Base-by-base conservation (phyloP, 2,113 vertebrate genomes). In the Chaetops frenatus region DNA sequence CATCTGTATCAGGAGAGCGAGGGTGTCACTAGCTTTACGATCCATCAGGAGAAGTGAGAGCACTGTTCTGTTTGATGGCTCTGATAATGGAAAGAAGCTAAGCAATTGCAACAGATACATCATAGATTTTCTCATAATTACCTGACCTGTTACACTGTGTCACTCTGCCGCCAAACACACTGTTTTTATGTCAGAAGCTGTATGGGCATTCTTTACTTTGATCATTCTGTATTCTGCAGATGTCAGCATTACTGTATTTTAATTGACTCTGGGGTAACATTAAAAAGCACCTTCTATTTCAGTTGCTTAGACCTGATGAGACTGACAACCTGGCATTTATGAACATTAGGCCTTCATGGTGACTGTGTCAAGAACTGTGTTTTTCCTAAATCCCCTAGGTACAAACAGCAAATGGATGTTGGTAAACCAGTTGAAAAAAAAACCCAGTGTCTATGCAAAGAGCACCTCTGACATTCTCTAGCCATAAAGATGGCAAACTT, bases 201-300 rank as follows among this genome's bases (percentile, higher is more conserved):
- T 97, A 95, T 98, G 97, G 98, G 97, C 97, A 97, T 97, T 94
- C 95, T 96, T 74, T 44, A 77, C 97, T 98, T 98, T 98, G 98
- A 98, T 98, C 97, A 98, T 81, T 65, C 90, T 25, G 69, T 85
- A 96, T 96, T 92, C 96, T 95, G 97, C 97, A 96, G 95, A 97
- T 98, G 98, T 98, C 98, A 98, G 97, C 96, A 98, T 97, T 96
- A 95, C 98, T 97, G 97, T 97, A 96, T 98, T 98, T 98, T 98
- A 98, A 98, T 98, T 98, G 98, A 98, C 98, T 98, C 96, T 90
- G 87, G 97, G 98, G 97, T 94, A 98, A 97, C 97, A 90, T 97
- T 98, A 97, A 97, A 98, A 97, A 96, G 92, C 96, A 94, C 85
- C 97, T 97, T 97, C 97, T 96, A 96, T 97, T 97, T 94, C 31